Base-by-base conservation (phyloP, 2,113 vertebrate species). In the Chaetorhynchus papuensis region DNA sequence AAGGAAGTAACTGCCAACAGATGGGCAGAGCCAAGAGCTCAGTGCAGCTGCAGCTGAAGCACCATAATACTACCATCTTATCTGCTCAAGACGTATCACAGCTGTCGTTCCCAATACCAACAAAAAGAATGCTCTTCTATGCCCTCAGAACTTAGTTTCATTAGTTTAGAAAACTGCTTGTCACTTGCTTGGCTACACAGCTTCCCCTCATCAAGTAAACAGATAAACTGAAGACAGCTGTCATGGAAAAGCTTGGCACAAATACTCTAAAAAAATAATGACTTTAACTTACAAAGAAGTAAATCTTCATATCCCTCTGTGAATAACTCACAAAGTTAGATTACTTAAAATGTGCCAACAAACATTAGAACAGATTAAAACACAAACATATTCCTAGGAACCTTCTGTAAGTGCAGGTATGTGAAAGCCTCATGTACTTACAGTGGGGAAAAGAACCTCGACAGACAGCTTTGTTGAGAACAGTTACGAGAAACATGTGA, bases 401-500 rank as follows among this genome's bases (percentile, higher is more conserved):
- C 39, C 27, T 24, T 45, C 28, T 26, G 3, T 30, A 89, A 81
- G 14, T 4, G n/a, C 24, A 79, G 30, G n/a, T 68, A 53, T 37
- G 21, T 22, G 60, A 70, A 60, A 90, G 39, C n/a, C 24, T 57
- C 26, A 26, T 70, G 42, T 95, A 99, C 99, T 99, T 92, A 99
- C 99, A 81, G 52, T 99, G 99, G 72, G 99, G 99, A 96, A 99
- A 99, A 50, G 99, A 99, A 71, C 99, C 99, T 56, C 99, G 98
- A 83, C 99, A 99, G 47, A 99, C 99, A 4, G 99, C 99, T 97
- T 99, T 99, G 93, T 99, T 99, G 76, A 99, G 98, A 87, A 99
- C 98, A 4, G 99, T 99, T 83, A 99, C 99, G 42, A 99, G 98
- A 97, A 99, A 99, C 99, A 99, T 99, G 96, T 99, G 99, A 86